These are phyloP conservation scores for Cephus cinctus DNA, from an alignment of 1,140 invertebrate species.

Conservation along the genomic window DNA sequence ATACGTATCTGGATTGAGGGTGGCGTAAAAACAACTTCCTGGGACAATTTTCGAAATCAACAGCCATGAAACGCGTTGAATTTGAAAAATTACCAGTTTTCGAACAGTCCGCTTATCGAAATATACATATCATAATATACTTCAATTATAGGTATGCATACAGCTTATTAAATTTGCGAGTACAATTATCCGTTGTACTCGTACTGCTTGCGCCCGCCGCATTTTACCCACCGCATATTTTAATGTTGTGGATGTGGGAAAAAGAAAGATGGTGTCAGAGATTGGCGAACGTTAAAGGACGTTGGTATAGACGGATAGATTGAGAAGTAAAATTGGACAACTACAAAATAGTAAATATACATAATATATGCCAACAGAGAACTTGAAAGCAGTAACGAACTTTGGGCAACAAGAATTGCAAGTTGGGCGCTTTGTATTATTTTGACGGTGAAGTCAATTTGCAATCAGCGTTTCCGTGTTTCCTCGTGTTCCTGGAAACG, in stretches of 20 bases:
- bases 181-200: background rate
- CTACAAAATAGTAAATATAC: no score
- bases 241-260: no score
- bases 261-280: background rate
- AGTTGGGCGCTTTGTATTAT: slow-evolving; percentile 32
- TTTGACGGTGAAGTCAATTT: slow-evolving; percentile 48
- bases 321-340: no score
- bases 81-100: no score
- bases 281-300: slow-evolving; percentile 1
- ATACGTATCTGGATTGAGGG: slow-evolving; percentile 8
- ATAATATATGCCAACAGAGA: no score
- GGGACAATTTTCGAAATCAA: slow-evolving; percentile 29
- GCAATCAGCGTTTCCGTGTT: slow-evolving; percentile 41
- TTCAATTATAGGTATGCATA: no score
- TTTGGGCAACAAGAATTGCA: slow-evolving; percentile 33
- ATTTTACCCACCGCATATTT: no score
- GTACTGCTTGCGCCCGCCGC: background rate
- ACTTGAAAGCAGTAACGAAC: slow-evolving; percentile 24
- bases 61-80: slow-evolving; percentile 35
- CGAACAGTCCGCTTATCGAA: no score
- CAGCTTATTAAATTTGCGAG: no score
- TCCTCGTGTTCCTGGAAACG: slow-evolving; percentile 15
- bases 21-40: slow-evolving; percentile 23
- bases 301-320: no score
- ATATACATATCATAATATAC: no score